Percentiles rank a stretch among this genome's conserved stretches.
Evolutionary conservation across 1,140 invertebrate genomes (phyloP).

Genomic region (Papilio dardanus): DNA sequence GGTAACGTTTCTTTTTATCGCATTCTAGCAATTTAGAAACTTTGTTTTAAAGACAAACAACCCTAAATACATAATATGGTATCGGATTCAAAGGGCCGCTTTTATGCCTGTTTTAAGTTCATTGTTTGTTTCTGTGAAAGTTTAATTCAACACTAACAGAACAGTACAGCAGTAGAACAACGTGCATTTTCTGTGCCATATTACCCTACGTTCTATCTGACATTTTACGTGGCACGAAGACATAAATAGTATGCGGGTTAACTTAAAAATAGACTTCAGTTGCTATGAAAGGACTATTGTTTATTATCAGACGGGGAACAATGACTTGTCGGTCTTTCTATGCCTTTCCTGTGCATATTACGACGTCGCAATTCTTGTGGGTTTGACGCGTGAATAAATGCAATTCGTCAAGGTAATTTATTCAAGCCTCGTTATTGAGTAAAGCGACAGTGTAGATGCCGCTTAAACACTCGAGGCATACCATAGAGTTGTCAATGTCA

Average conservation of each 20-base stretch:
- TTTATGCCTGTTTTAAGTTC: neutral
- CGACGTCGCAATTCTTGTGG: neutral
- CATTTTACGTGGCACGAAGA: neutral
- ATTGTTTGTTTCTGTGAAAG: slow-evolving; percentile 11
- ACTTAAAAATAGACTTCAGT: slow-evolving; percentile 4
- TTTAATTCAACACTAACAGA: slow-evolving; percentile 1
- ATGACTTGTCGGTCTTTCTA: neutral
- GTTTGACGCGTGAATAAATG: slow-evolving; percentile 1
- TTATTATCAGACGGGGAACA: slow-evolving; percentile 13
- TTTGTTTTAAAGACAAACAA: slow-evolving; percentile 30
- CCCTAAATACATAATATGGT: slow-evolving; percentile 19
- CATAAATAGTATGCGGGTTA: neutral
- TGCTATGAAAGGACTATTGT: slow-evolving; percentile 10
- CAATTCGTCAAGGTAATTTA: slow-evolving; percentile 6
- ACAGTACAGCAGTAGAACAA: neutral
- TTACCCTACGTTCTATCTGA: neutral
- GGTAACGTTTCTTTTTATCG: neutral
- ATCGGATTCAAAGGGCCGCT: neutral
- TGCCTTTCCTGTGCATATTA: slow-evolving; percentile 18
- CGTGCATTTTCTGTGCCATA: neutral
- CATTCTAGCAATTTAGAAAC: slow-evolving; percentile 14
- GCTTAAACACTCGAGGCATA: neutral
- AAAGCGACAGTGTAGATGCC: neutral
- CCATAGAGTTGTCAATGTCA: slow-evolving; percentile 19
- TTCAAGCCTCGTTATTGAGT: slow-evolving; percentile 2